Evolutionary conservation across 2,797 vertebrate genomes (phyloP).

Genomic region (Myotis planiceps): DNA sequence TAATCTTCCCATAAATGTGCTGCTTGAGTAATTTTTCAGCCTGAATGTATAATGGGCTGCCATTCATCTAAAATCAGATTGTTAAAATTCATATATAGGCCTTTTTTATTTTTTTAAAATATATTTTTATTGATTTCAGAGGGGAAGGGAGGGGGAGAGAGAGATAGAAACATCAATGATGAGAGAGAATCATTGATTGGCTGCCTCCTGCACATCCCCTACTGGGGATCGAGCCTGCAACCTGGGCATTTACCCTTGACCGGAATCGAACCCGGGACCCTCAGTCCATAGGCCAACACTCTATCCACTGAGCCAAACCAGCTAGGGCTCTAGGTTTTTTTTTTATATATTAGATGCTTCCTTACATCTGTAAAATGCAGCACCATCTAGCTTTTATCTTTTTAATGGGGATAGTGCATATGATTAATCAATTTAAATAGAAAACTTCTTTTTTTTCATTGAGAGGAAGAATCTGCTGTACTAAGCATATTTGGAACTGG

Average conservation of each 20-base stretch:
- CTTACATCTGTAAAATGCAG: slow-evolving; percentile 72
- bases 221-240: no score
- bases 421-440: slow-evolving; percentile 65
- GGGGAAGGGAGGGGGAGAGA: no score
- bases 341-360: slow-evolving; percentile 39
- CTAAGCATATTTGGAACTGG: not conserved
- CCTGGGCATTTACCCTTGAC: no score
- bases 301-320: no score
- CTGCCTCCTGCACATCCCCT: no score
- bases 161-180: no score
- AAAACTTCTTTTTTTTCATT: not conserved
- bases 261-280: no score
- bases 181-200: no score
- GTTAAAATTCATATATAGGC: slow-evolving; percentile 71
- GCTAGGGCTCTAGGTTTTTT: no score
- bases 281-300: no score
- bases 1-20: slow-evolving; percentile 60
- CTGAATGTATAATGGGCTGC: slow-evolving; percentile 54
- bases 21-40: slow-evolving; percentile 62
- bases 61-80: slow-evolving; percentile 70
- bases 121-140: no score
- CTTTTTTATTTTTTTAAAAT: not conserved
- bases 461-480: not conserved
- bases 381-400: slow-evolving; percentile 67
- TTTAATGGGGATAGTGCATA: slow-evolving; percentile 72